Conservation (phyloP, 1,140 invertebrate genomes). For the Brachionus sp. region DNA sequence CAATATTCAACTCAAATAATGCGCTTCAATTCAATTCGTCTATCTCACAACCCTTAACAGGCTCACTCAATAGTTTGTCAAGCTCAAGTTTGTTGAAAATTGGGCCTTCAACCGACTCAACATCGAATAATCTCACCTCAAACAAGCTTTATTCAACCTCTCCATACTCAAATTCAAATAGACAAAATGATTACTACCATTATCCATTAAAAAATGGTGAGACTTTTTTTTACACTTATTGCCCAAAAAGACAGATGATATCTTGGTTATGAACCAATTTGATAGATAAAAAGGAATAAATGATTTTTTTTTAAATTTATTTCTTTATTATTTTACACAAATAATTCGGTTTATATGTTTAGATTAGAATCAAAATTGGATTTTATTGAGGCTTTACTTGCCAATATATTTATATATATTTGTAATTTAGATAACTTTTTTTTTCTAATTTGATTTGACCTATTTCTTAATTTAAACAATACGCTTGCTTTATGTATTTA, state of each 20-base stretch:
- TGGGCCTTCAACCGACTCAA: background rate
- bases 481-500: background rate
- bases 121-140: background rate
- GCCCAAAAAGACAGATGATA: background rate
- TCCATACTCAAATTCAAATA: background rate
- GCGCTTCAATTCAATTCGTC: background rate
- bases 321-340: background rate
- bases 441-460: background rate
- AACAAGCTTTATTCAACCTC: background rate
- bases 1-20: background rate
- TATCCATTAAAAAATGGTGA: background rate
- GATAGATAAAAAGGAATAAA: background rate
- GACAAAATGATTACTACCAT: background rate
- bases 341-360: background rate
- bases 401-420: background rate
- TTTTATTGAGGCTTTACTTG: background rate
- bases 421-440: constrained; percentile 4
- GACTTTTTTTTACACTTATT: background rate
- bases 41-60: background rate
- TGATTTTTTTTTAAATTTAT: background rate
- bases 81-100: background rate
- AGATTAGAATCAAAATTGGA: background rate
- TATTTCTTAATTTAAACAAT: background rate
- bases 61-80: background rate
- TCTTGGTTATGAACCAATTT: background rate